Base-by-base conservation (phyloP, 1,140 invertebrate species). In the Nomia melanderi region DNA sequence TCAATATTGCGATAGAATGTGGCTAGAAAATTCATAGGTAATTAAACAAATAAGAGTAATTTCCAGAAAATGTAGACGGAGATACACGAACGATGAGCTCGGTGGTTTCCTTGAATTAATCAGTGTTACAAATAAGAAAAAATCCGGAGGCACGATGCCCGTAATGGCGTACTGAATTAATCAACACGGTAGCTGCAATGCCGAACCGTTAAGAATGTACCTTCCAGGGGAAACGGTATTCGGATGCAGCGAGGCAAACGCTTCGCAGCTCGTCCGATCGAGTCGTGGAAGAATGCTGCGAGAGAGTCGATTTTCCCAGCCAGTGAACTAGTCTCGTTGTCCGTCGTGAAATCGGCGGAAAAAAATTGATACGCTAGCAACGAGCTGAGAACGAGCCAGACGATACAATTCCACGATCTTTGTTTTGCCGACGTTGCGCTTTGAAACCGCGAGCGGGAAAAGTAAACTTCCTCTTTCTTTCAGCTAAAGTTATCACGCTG, bases 211-310 rank as follows among this genome's bases (percentile, higher is more conserved):
- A 78, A 86, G 80, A 78, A 82, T 86, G 75, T 74, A 81, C 31
- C 74, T 82, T 84, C 83, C 84, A 82, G 71, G 76, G 80, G 78
- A 86, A 86, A 87, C 86, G 82, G 84, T 84, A 85, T 85, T 85
- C 59, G 74, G 75, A 71, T 80, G 81, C 78, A 77, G 78, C 78
- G 79, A 54, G 56, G 44, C 44, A 54, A 41, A 41, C n/a, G 31
- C 47, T 67, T 81, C 54, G 57, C 17, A 33, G 33, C 75, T 62
- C 67, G 67, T 72, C 72, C 73, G 77, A 81, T 85, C 62, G 41
- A 72, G 57, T 50, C 60, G 60, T 44, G 62, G 39, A 83, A 54
- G 59, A 73, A 84, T 71, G 62, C 57, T 47, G 29, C 63, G 54
- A 56, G 57, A 79, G 64, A 84, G 47, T 41, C 33, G 50, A 72